phyloP scores from a whole-genome alignment of 1,140 invertebrate species.

The Brachionus rotundiformis region DNA sequence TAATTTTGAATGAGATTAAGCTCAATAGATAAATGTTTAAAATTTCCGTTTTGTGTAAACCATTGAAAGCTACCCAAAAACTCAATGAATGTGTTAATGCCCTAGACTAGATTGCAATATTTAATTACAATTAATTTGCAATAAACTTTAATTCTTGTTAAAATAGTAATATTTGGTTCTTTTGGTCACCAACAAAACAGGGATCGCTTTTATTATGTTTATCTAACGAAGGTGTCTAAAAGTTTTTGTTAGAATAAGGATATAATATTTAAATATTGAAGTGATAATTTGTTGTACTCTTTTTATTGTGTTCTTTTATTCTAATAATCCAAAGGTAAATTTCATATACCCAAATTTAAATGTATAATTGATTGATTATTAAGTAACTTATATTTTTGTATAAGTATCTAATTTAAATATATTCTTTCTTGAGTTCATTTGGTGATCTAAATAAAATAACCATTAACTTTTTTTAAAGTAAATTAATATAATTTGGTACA shows the following conservation, averaged over 20 bases:
- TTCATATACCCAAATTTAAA: neutral
- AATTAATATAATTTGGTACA: too few relatives aligned
- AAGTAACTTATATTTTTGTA: neutral
- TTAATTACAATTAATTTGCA: slow-evolving; percentile 40
- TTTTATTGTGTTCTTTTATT: neutral
- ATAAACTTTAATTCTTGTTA: neutral
- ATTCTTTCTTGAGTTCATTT: neutral
- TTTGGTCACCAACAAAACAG: neutral
- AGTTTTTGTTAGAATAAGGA: slow-evolving; percentile 35
- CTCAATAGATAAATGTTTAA: slow-evolving; percentile 17
- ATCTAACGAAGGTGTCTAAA: neutral
- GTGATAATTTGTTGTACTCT: neutral
- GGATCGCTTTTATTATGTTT: neutral
- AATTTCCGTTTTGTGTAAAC: slow-evolving; percentile 14
- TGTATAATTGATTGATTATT: neutral
- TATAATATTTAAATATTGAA: slow-evolving; percentile 25
- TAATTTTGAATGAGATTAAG: slow-evolving; percentile 35
- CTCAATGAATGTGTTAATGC: neutral
- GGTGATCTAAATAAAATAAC: neutral
- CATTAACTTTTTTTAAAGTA: too few relatives aligned
- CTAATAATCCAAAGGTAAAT: neutral
- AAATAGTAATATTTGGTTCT: slow-evolving; percentile 2
- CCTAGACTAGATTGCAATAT: slow-evolving; percentile 17
- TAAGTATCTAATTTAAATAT: neutral
- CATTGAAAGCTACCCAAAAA: neutral